Base-by-base conservation (phyloP, 2,113 vertebrate genomes). In the Lasiurus borealis region DNA sequence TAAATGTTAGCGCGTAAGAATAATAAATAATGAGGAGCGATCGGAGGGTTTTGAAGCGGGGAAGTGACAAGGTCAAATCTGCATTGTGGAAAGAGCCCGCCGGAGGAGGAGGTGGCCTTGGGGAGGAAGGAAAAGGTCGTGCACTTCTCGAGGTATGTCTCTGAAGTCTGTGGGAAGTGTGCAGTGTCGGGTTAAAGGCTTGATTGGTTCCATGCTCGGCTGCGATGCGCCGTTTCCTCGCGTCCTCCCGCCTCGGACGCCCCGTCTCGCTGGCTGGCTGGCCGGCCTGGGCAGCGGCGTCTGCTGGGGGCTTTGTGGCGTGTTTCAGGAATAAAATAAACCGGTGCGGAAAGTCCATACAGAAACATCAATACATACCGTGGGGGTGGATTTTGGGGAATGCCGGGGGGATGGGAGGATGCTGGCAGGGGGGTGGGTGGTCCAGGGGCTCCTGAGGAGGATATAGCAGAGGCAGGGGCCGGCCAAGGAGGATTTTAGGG, bases 151-250 rank as follows among this genome's bases (percentile, higher is more conserved):
- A 96, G 96, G 97, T 96, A 96, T 97, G 93, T 95, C 96, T 97
- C 97, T 97, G 96, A 97, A 97, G 97, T 97, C 97, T 95, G 97
- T 97, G 97, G 97, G 97, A 97, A 97, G 97, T 97, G 97, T 97
- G 96, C 75, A 96, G 97, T 96, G 96, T 97, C 97, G 78, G 95
- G 97, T 97, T 97, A 95, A 97, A 54, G 95, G 90, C 66, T 96
- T 97, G 86, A 97, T 97, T 96, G 96, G 95, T 97, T 97, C 97
- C 97, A 97, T 91, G 96, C 90, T 96, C 96, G 92, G 92, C 46
- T 90, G 89, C 75, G 96, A 95, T 94, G 90, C 12, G 90, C 85
- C 6, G 77, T 27, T 96, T 97, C 97, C 97, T 97, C 18, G 12
- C 73, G 73, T 90, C 92, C 82, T 85, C 40, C 0, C 3, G 13